Conservation (phyloP, 2,797 vertebrate species). For the Anguilla anguilla region DNA sequence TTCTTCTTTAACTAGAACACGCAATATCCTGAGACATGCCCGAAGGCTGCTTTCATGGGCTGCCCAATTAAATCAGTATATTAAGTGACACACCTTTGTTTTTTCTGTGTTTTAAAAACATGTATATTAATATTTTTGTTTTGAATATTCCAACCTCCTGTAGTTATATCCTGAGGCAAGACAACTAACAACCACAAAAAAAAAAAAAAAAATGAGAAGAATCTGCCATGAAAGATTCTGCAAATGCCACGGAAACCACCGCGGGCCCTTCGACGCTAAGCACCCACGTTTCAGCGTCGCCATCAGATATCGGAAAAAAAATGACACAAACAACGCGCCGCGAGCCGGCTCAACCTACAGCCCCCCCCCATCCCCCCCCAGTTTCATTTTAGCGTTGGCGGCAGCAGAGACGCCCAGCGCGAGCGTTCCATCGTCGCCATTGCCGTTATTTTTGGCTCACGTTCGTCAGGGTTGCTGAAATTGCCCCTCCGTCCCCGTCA, state of each 20-base stretch:
- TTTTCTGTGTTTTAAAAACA: background rate
- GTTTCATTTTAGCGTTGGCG: background rate
- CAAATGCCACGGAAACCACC: background rate
- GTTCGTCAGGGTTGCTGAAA: background rate
- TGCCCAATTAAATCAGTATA: background rate
- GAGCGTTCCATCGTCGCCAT: too few relatives aligned
- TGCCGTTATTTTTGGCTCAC: background rate
- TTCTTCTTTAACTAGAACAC: background rate
- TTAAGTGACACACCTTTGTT: background rate
- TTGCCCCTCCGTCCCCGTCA: background rate
- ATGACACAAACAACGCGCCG: background rate
- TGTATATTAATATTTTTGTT: too few relatives aligned
- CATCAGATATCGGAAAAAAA: background rate
- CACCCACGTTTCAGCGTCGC: background rate
- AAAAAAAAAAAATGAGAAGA: conserved; percentile 6
- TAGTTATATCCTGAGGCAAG: conserved; percentile 16
- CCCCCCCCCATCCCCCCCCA: too few relatives aligned
- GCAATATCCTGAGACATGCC: background rate
- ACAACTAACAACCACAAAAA: background rate
- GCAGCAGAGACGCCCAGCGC: background rate
- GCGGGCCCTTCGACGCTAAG: background rate
- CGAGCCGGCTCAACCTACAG: background rate
- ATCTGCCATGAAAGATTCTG: background rate
- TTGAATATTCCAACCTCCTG: background rate
- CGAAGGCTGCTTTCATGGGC: background rate